Percentiles rank a stretch among this genome's conserved stretches.
phyloP scores from a whole-genome alignment of 2,888 invertebrate species.

The Sphaerophoria taeniata region DNA sequence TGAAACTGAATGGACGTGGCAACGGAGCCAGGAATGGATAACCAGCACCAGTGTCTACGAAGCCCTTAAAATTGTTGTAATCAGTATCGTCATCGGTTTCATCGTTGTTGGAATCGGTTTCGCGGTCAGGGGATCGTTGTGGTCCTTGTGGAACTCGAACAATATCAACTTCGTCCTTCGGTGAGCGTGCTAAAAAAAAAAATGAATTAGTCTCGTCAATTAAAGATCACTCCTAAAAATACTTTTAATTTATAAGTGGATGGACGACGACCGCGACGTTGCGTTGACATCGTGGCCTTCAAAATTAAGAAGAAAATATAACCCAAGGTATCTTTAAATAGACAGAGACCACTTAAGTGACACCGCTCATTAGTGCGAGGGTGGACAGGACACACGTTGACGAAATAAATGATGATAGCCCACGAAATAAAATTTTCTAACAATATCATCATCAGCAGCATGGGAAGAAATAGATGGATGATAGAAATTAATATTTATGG shows the following conservation, averaged over 20 bases:
- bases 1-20: constrained; percentile 79
- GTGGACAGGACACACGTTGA: constrained; percentile 32
- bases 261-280: background rate
- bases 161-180: constrained; percentile 80
- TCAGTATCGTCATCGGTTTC: constrained; percentile 76
- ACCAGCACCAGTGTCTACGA: constrained; percentile 81
- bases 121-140: constrained; percentile 47
- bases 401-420: constrained; percentile 24
- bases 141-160: constrained; percentile 77
- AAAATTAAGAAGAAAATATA: constrained; percentile 26
- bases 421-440: constrained; percentile 30
- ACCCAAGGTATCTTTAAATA: constrained; percentile 27
- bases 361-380: constrained; percentile 36
- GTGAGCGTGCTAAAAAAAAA: constrained; percentile 77
- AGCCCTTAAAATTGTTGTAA: constrained; percentile 80
- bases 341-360: constrained; percentile 13
- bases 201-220: constrained; percentile 21
- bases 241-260: background rate
- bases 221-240: background rate
- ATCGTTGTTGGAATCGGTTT: constrained; percentile 61
- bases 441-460: constrained; percentile 28
- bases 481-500: constrained; percentile 44
- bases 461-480: background rate
- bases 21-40: constrained; percentile 80
- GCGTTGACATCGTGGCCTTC: background rate